phyloP scores from a whole-genome alignment of 23 tunicate species.

The Diplosoma virens region DNA sequence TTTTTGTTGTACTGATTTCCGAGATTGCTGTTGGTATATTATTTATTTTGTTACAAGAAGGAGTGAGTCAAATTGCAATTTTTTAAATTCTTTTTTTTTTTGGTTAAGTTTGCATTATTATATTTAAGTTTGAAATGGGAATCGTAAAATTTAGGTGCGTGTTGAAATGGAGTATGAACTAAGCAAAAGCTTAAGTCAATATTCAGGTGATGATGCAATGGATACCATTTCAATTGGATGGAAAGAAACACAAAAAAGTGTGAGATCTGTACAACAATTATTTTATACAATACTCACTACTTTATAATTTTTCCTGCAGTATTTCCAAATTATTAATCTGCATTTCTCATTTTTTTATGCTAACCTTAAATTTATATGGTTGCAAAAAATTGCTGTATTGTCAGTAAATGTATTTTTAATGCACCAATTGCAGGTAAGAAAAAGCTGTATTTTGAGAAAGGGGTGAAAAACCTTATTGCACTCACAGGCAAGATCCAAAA shows the following conservation, averaged over 20 bases:
- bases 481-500: no score
- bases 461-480: no score
- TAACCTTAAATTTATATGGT: no score
- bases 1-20: background rate
- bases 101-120: background rate
- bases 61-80: background rate
- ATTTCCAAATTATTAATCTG: no score
- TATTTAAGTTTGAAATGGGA: background rate
- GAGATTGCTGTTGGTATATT: conserved; percentile 11
- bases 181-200: background rate
- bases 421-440: no score
- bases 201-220: background rate
- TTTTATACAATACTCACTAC: no score
- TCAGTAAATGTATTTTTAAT: no score
- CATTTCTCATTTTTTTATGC: no score
- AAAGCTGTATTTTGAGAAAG: background rate
- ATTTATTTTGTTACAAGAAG: background rate
- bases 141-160: no score
- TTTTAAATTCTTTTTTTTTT: background rate
- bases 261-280: background rate
- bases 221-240: conserved; percentile 20
- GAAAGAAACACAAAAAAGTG: conserved; percentile 16
- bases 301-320: no score
- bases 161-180: background rate
- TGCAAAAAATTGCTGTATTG: no score